Conservation (phyloP, 2,113 vertebrate species). For the Myodes glareolus region DNA sequence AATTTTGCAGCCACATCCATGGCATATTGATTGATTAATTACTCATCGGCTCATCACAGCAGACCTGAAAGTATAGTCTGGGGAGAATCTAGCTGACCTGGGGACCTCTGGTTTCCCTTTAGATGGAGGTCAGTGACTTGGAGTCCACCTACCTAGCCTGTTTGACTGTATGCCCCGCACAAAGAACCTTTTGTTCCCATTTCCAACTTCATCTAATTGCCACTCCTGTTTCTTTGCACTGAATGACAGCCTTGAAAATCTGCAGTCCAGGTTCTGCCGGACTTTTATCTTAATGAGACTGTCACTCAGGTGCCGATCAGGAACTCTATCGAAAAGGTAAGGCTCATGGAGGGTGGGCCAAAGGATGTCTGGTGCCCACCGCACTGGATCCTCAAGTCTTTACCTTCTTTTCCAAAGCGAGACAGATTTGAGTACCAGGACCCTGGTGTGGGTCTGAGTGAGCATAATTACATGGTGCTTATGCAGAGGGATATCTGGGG, state of each 20-base stretch:
- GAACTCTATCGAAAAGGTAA: not conserved
- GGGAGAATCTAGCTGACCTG: not conserved
- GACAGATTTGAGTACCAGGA: not conserved
- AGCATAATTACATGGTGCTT: not conserved
- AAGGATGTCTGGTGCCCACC: not conserved
- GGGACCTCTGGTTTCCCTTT: not conserved
- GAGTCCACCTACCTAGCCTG: not conserved
- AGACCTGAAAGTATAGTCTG: not conserved
- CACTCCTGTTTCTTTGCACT: not conserved
- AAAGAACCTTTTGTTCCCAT: not conserved
- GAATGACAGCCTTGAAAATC: not conserved
- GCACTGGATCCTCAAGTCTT: not conserved
- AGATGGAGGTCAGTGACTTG: not conserved
- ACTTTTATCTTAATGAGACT: not conserved
- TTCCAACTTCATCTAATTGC: not conserved
- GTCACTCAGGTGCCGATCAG: accelerated
- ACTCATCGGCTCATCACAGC: not conserved
- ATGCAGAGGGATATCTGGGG: not conserved
- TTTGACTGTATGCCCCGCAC: not conserved
- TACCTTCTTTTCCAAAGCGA: not conserved
- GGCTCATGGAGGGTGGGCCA: not conserved
- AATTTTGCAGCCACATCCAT: not conserved
- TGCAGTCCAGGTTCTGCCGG: not conserved
- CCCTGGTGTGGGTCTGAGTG: too few relatives aligned
- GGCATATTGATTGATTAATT: not conserved